Evolutionary conservation across 2,888 invertebrate species (phyloP), one percentile per base, ranked within the genome.

Genomic region (Alsophila aescularia): DNA sequence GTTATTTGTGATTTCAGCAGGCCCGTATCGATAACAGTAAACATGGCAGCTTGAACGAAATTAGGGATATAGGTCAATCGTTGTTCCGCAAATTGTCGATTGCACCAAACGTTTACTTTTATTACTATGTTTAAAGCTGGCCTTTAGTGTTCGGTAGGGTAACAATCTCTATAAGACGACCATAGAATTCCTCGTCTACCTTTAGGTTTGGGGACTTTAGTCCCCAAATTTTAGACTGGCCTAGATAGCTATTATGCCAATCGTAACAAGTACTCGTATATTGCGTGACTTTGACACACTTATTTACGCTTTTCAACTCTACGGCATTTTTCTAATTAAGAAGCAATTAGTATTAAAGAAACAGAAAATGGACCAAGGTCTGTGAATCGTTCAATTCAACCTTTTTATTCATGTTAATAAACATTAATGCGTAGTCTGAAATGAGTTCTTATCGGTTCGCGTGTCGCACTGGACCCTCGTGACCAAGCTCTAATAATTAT

Each of bases 381-480:
- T 51, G 41, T 48, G 62, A 52, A 56, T 65, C 60, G 55, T 72
- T 70, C 67, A 73, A 74, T 77, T 52, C 52, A 62, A 50, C 70
- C 73, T 75, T 79, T 75, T 81, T 79, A 74, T 78, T 81, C 81
- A 84, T 77, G 79, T 79, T 79, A 32, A 66, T 64, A 52, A 66
- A 56, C n/a, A 60, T 70, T 72, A 83, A 85, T 81, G 84, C 86
- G 82, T 81, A 79, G 71, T 75, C 81, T 75, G 74, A 81, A 84
- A 83, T 83, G 72, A 75, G 71, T 70, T 69, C 72, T 82, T 85
- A 85, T 86, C 83, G 81, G 72, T 68, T 87, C 73, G 88, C 90
- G 87, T 89, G 88, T 57, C 58, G 61, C 64, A 1, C 34, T 16
- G 24, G 34, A 57, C 50, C 69, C 60, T 71, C 80, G 80, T 77